Conservation (phyloP, 2,113 vertebrate genomes). For the Dipodomys merriami region DNA sequence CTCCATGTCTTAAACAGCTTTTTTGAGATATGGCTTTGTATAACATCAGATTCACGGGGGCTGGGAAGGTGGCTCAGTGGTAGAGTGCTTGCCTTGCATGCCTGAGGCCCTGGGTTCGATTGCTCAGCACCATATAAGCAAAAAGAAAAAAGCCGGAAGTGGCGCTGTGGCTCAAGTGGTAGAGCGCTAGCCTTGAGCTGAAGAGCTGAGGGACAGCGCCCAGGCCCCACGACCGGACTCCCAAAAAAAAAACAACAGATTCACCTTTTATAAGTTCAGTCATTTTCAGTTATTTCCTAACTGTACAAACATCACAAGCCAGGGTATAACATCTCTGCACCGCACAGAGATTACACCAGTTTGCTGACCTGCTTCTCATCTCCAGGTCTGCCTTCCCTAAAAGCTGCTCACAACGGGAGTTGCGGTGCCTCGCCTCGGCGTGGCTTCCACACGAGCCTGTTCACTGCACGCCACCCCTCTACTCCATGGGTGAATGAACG, state of each 20-base stretch:
- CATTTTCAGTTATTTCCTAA: neutral
- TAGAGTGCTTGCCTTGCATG: too few relatives aligned
- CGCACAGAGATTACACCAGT: neutral
- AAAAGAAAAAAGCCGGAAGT: too few relatives aligned
- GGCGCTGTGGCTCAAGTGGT: too few relatives aligned
- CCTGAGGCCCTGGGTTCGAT: too few relatives aligned
- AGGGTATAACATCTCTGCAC: neutral
- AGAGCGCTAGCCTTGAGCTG: too few relatives aligned
- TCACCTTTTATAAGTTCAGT: neutral
- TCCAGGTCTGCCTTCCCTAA: neutral
- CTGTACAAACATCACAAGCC: neutral
- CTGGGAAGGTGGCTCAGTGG: too few relatives aligned
- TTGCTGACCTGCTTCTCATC: neutral
- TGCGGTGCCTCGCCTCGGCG: neutral
- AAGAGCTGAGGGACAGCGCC: too few relatives aligned
- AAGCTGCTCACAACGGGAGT: neutral
- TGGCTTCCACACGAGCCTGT: neutral
- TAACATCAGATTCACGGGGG: neutral
- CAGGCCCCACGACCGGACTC: too few relatives aligned
- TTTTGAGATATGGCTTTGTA: neutral
- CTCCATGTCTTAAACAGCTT: neutral
- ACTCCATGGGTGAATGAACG: too few relatives aligned
- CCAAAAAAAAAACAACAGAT: too few relatives aligned
- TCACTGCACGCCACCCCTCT: too few relatives aligned
- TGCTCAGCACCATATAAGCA: too few relatives aligned